phyloP scores from a whole-genome alignment of 2,888 invertebrate species.

The Tachina grossa region DNA sequence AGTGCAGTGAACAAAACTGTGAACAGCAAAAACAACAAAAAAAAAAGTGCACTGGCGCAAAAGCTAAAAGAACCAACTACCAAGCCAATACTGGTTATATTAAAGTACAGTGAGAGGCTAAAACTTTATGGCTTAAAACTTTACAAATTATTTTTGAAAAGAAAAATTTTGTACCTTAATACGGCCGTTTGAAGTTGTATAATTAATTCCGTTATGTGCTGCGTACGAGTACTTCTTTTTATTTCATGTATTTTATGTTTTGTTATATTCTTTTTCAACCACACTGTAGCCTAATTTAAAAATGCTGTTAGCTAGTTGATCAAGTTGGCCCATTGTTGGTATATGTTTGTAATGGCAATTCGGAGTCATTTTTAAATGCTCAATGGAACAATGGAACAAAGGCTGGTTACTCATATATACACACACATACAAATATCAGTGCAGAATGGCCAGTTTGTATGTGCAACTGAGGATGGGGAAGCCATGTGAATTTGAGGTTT shows the following conservation, averaged over 20 bases:
- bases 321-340: slow-evolving; percentile 25
- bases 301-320: slow-evolving; percentile 40
- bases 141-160: neutral
- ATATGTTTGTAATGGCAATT: slow-evolving; percentile 39
- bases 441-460: neutral
- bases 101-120: slow-evolving; percentile 9
- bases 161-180: neutral
- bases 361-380: slow-evolving; percentile 45
- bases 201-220: no score
- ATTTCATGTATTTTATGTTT: neutral
- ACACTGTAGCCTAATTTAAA: slow-evolving; percentile 48
- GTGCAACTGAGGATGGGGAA: neutral
- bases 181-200: neutral
- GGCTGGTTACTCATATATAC: slow-evolving; percentile 6
- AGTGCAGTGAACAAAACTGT: slow-evolving; percentile 68
- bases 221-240: no score
- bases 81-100: slow-evolving; percentile 1
- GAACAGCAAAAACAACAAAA: slow-evolving; percentile 56
- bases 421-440: neutral
- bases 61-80: slow-evolving; percentile 44
- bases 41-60: slow-evolving; percentile 59
- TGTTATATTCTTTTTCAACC: neutral
- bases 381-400: slow-evolving; percentile 49
- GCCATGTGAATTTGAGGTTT: neutral
- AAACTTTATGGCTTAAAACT: neutral